Evolutionary conservation across 2,797 vertebrate genomes (phyloP).

Genomic region (Perodicticus potto): DNA sequence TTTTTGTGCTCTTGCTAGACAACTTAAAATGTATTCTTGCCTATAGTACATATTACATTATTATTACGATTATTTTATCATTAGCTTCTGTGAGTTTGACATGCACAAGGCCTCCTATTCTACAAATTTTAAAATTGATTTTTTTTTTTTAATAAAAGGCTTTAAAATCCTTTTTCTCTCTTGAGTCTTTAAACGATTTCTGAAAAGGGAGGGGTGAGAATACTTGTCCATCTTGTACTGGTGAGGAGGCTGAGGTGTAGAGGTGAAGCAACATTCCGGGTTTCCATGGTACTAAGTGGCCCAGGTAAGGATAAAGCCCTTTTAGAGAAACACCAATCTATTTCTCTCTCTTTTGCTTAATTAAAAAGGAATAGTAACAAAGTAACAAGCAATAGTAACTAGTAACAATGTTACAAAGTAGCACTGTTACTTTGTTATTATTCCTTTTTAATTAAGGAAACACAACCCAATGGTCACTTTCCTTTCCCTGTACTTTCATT

Average conservation of each 20-base stretch:
- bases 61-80: background rate
- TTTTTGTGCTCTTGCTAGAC: background rate
- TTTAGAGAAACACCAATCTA: background rate
- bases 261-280: background rate
- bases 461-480: background rate
- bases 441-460: background rate
- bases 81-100: conserved; percentile 1
- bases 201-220: background rate
- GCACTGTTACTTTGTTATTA: conserved; percentile 11
- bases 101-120: background rate
- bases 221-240: background rate
- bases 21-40: background rate
- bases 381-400: too few relatives aligned
- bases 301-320: background rate
- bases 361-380: too few relatives aligned
- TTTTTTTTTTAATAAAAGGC: background rate
- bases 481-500: background rate
- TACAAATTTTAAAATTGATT: background rate
- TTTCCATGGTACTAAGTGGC: background rate
- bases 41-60: background rate
- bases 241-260: background rate
- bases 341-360: background rate
- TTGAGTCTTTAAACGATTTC: conserved; percentile 22
- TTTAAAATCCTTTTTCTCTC: conserved; percentile 34
- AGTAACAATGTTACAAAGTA: too few relatives aligned